Evolutionary conservation across 2,797 vertebrate species (phyloP).

Genomic region (Catostomus latipinnis): DNA sequence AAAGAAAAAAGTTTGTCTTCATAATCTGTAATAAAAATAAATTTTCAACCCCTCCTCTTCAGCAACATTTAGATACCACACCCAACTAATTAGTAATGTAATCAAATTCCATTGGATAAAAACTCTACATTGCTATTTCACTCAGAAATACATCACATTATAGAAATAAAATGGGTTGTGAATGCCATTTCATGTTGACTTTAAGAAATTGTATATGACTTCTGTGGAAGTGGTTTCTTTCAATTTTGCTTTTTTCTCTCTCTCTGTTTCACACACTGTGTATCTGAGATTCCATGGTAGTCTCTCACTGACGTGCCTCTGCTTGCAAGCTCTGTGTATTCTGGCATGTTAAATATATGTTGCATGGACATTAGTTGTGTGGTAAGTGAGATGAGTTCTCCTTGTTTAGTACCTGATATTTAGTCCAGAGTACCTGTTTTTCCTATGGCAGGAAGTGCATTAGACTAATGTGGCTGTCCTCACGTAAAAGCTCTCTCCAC

Average conservation of each 20-base stretch:
- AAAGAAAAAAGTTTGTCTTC: no score
- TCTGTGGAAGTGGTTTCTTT: neutral
- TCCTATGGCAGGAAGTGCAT: conserved; percentile 1
- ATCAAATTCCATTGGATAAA: no score
- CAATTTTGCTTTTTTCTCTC: neutral
- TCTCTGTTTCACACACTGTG: neutral
- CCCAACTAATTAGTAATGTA: no score
- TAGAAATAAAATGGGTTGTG: neutral
- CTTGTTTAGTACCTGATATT: conserved; percentile 61
- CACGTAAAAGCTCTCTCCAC: neutral
- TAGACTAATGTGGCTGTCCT: neutral
- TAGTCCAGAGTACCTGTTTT: conserved; percentile 72
- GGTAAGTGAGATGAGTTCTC: conserved; percentile 56
- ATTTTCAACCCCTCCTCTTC: no score
- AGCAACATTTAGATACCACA: no score
- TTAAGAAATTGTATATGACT: neutral
- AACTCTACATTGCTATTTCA: no score
- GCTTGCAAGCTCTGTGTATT: conserved; percentile 30
- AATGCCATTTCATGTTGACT: neutral
- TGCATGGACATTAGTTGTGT: conserved; percentile 69
- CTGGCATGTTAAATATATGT: conserved; percentile 30
- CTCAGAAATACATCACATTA: no score
- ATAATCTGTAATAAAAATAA: no score
- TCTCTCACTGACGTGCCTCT: conserved; percentile 38
- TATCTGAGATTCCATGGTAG: neutral